These are phyloP conservation scores for Parotocinclus haroldoi DNA, from an alignment of 2,797 vertebrate species.

Conservation along the genomic window DNA sequence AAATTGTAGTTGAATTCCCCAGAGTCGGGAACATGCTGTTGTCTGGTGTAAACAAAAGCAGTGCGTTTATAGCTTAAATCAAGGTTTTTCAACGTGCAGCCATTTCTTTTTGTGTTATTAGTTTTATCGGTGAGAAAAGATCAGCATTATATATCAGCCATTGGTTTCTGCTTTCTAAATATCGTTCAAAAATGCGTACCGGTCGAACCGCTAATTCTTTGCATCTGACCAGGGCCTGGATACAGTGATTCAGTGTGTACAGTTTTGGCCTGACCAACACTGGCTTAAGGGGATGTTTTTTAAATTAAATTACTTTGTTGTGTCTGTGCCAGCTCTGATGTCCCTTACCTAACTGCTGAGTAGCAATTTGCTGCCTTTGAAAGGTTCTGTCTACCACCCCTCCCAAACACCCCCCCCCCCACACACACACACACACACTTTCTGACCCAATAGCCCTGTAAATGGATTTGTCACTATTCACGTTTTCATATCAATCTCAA, in stretches of 20 bases:
- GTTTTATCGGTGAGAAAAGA: too few species aligned
- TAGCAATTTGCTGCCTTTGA: conserved; percentile 23
- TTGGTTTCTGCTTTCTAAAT: neutral
- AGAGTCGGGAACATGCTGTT: too few species aligned
- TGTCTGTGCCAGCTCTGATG: conserved; percentile 6
- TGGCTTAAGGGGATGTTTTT: conserved; percentile 41
- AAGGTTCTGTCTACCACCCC: neutral
- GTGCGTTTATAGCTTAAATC: too few species aligned
- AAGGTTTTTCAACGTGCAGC: too few species aligned
- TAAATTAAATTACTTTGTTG: conserved; percentile 41
- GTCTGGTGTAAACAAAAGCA: too few species aligned
- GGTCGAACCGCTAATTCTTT: neutral
- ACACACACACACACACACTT: too few species aligned
- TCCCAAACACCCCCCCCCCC: too few species aligned
- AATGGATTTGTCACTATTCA: conserved; percentile 22
- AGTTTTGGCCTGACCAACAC: conserved; percentile 37
- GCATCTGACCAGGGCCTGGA: conserved; percentile 2
- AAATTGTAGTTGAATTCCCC: too few species aligned
- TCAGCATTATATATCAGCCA: too few species aligned
- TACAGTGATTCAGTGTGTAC: conserved; percentile 10
- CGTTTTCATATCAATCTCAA: conserved; percentile 1
- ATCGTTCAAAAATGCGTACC: neutral
- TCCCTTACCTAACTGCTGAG: conserved; percentile 5
- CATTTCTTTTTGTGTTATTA: too few species aligned
- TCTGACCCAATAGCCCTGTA: conserved; percentile 10